Conservation (phyloP, 2,113 vertebrate species). For the Prietella phreatophila region DNA sequence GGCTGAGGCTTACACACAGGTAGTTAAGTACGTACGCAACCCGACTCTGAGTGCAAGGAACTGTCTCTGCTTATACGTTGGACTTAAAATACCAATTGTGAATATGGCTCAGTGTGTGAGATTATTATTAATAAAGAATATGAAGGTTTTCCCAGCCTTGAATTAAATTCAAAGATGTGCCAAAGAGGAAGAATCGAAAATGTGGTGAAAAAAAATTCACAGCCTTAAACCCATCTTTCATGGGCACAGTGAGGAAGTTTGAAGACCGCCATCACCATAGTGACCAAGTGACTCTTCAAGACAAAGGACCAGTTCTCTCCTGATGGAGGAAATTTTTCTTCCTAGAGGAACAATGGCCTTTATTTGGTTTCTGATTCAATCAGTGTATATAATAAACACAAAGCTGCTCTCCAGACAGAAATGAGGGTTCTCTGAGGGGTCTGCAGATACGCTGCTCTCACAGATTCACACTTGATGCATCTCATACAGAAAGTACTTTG, state of each 20-base stretch:
- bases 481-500: constrained; percentile 10
- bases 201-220: not conserved
- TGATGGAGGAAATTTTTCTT: constrained; percentile 59
- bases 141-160: not conserved
- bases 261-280: constrained; percentile 67
- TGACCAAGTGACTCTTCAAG: constrained; percentile 65
- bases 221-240: constrained; percentile 17
- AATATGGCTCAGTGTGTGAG: not conserved
- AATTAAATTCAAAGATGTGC: not conserved
- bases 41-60: not conserved
- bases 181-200: not conserved
- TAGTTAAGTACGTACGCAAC: too few relatives aligned
- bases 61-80: not conserved
- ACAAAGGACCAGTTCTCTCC: constrained; percentile 40
- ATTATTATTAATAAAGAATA: not conserved
- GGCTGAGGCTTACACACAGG: too few relatives aligned
- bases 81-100: not conserved
- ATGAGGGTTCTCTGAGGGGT: not conserved
- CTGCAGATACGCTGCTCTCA: not conserved
- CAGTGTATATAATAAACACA: constrained; percentile 29
- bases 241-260: constrained; percentile 46
- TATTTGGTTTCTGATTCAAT: constrained; percentile 31
- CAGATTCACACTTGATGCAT: not conserved
- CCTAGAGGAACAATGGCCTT: constrained; percentile 55
- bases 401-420: not conserved